Percentiles rank a stretch among this genome's conserved stretches.
These are phyloP conservation scores for Pardosa pseudoannulata DNA, from an alignment of 2,888 invertebrate genomes.

Conservation along the genomic window DNA sequence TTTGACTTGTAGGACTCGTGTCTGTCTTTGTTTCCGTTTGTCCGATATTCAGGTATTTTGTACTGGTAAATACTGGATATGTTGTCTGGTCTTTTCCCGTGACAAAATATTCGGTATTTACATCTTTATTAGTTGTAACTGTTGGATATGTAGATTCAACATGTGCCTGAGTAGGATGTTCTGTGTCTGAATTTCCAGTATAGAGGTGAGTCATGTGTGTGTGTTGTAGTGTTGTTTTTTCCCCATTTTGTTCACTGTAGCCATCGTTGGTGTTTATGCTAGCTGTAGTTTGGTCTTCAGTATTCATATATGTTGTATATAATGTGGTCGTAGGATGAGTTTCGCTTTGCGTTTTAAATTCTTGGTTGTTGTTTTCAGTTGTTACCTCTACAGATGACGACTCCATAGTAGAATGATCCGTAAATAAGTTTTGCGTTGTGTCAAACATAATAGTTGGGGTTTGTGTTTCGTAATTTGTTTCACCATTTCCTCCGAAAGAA, in stretches of 20 bases:
- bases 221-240: no score
- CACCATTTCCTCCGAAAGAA: background rate
- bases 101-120: no score
- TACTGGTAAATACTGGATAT: no score
- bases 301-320: background rate
- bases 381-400: no score
- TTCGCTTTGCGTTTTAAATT: background rate
- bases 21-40: background rate
- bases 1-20: background rate
- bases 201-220: no score
- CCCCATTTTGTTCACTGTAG: no score
- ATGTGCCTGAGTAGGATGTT: no score
- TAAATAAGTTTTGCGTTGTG: background rate
- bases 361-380: background rate
- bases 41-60: no score
- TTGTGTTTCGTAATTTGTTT: background rate
- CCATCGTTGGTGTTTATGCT: no score
- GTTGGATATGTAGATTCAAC: no score
- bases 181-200: no score
- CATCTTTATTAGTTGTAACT: no score
- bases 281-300: background rate
- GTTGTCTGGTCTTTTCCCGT: background rate
- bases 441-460: background rate
- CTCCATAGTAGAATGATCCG: background rate
- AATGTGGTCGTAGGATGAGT: background rate